phyloP scores from a whole-genome alignment of 2,888 invertebrate species.

The Drosophila helvetica region DNA sequence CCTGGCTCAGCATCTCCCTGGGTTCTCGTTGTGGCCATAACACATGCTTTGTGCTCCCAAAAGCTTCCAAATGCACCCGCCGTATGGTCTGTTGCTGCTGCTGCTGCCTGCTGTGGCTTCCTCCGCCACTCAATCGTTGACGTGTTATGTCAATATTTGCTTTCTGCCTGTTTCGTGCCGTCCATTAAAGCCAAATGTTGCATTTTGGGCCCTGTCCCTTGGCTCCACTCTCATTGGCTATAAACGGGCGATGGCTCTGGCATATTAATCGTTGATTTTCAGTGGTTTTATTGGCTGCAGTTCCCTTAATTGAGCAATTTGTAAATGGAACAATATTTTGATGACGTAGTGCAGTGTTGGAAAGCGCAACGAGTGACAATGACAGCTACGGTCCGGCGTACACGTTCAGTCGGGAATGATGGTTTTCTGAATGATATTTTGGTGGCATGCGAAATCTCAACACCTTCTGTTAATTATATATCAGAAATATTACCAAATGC shows the following conservation, averaged over 20 bases:
- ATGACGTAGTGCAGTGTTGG: slow-evolving; percentile 61
- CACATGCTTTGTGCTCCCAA: slow-evolving; percentile 63
- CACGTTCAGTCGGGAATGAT: slow-evolving; percentile 2
- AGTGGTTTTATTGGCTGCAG: slow-evolving; percentile 11
- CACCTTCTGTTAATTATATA: not conserved
- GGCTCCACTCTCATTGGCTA: slow-evolving; percentile 1
- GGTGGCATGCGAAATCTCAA: not conserved
- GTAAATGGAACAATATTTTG: slow-evolving; percentile 64
- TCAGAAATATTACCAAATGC: not conserved
- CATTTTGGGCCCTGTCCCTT: slow-evolving; percentile 31
- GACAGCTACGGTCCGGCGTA: slow-evolving; percentile 23
- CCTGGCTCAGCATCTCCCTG: slow-evolving; percentile 27
- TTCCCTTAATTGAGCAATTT: slow-evolving; percentile 44
- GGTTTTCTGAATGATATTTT: too few species aligned
- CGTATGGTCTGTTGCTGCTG: slow-evolving; percentile 16
- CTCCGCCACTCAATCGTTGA: slow-evolving; percentile 60
- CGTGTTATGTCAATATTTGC: slow-evolving; percentile 74
- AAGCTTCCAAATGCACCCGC: slow-evolving; percentile 10
- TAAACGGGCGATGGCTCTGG: not conserved
- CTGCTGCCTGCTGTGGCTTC: slow-evolving; percentile 6
- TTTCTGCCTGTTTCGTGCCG: slow-evolving; percentile 17
- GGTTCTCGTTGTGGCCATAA: slow-evolving; percentile 70
- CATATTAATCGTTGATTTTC: slow-evolving; percentile 9
- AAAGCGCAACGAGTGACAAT: not conserved
- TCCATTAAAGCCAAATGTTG: slow-evolving; percentile 12